These are phyloP conservation scores for Chelonia mydas DNA, from an alignment of 2,797 vertebrate genomes.

Conservation along the genomic window DNA sequence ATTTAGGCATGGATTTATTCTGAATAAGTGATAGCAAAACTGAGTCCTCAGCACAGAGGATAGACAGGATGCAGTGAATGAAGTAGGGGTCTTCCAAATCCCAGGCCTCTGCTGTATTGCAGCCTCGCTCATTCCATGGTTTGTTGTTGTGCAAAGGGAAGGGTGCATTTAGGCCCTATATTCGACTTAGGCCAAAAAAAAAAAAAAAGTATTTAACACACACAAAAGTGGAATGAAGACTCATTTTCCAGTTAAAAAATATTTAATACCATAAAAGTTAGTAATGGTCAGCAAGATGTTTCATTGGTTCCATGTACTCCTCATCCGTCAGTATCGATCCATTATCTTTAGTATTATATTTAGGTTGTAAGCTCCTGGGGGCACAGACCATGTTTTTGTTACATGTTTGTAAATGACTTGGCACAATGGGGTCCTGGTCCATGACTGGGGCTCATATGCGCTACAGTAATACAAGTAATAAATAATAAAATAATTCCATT, in stretches of 20 bases:
- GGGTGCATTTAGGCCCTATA: not conserved
- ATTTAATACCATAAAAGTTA: not conserved
- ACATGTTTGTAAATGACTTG: not conserved
- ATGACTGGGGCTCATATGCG: rapidly evolving
- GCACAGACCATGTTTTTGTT: not conserved
- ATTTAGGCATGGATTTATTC: not conserved
- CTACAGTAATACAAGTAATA: not conserved
- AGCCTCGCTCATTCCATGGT: not conserved
- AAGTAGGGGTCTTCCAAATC: not conserved
- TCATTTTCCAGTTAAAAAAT: not conserved
- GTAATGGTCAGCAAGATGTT: not conserved
- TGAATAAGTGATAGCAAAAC: not conserved
- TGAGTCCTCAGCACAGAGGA: not conserved
- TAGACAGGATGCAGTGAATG: not conserved
- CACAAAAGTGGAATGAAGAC: not conserved
- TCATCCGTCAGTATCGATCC: not conserved
- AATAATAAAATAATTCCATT: not conserved
- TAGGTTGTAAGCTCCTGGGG: not conserved
- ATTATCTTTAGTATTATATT: not conserved
- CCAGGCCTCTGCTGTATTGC: not conserved
- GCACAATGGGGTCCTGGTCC: not conserved
- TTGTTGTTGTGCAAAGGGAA: not conserved
- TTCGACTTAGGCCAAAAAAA: not conserved
- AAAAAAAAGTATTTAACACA: not conserved
- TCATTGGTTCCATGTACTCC: not conserved